phyloP scores from a whole-genome alignment of 2,888 invertebrate genomes.

The Trichogramma dendrolimi region DNA sequence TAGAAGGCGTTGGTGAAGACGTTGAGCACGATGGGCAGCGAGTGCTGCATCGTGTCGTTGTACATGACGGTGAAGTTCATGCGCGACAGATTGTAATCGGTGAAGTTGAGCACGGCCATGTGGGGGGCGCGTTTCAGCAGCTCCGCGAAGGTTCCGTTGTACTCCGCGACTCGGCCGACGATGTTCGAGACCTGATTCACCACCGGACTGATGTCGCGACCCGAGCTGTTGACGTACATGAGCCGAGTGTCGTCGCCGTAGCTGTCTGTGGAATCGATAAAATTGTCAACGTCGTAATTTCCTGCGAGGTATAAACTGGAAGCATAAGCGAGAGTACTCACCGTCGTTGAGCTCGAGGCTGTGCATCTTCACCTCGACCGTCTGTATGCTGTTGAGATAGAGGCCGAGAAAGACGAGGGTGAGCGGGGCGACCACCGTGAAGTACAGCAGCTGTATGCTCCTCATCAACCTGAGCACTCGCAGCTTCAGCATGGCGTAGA shows the following conservation, averaged over 20 bases:
- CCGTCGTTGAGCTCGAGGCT: slow-evolving; percentile 61
- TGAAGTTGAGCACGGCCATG: slow-evolving; percentile 65
- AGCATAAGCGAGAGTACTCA: too few relatives aligned
- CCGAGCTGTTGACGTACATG: slow-evolving; percentile 61
- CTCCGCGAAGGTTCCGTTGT: slow-evolving; percentile 65
- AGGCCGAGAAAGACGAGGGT: slow-evolving; percentile 67
- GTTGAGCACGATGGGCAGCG: slow-evolving; percentile 72
- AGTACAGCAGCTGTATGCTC: slow-evolving; percentile 69
- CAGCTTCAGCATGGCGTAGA: slow-evolving; percentile 66
- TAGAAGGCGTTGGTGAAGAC: slow-evolving; percentile 68
- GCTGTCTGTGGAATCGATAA: slow-evolving; percentile 48
- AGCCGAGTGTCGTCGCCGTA: slow-evolving; percentile 61
- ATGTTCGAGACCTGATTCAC: slow-evolving; percentile 42
- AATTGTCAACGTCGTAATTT: too few relatives aligned
- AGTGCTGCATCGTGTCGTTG: slow-evolving; percentile 77
- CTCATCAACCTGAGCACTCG: slow-evolving; percentile 64
- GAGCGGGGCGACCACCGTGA: slow-evolving; percentile 70
- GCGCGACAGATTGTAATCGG: slow-evolving; percentile 53
- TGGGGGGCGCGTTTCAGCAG: slow-evolving; percentile 62
- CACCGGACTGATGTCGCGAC: slow-evolving; percentile 47
- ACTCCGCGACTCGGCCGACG: slow-evolving; percentile 53
- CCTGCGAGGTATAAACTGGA: too few relatives aligned
- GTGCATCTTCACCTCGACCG: slow-evolving; percentile 61
- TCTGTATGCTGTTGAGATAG: slow-evolving; percentile 62
- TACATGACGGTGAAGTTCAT: slow-evolving; percentile 64